A percentile compares a stretch with the other conserved stretches of the same genome.
phyloP scores from a whole-genome alignment of 1,140 invertebrate species.

The Pseudomyrmex sp. region DNA sequence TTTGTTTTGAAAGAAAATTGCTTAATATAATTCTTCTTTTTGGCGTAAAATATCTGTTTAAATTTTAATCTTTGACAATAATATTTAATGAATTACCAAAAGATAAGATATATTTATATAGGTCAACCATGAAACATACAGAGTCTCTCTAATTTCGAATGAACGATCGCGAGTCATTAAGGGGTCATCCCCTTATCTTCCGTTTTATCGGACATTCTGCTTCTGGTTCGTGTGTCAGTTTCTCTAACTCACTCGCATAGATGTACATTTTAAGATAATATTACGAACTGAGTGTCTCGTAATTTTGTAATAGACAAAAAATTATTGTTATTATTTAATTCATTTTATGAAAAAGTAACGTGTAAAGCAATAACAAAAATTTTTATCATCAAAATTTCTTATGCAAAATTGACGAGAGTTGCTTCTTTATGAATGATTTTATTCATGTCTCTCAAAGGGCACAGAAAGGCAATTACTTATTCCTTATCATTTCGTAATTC shows the following conservation, averaged over 20 bases:
- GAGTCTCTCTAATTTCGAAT: conserved; percentile 56
- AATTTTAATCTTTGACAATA: background rate
- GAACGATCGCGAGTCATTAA: conserved; percentile 68
- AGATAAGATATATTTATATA: conserved; percentile 46
- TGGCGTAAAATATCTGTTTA: background rate
- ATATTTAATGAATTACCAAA: conserved; percentile 8
- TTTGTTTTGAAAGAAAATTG: background rate
- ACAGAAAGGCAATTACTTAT: conserved; percentile 18
- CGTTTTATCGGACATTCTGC: conserved; percentile 63
- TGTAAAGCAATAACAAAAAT: background rate
- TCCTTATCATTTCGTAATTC: conserved; percentile 49
- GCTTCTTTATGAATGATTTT: conserved; percentile 38
- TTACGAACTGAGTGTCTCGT: background rate
- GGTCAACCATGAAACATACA: conserved; percentile 36
- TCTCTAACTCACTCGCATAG: conserved; percentile 56
- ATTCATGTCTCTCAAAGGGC: conserved; percentile 34
- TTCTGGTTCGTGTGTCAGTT: conserved; percentile 57
- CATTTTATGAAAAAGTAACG: too few relatives aligned
- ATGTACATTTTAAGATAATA: background rate
- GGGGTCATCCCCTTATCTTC: conserved; percentile 72
- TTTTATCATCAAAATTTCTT: conserved; percentile 3
- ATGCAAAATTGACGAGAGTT: conserved; percentile 35
- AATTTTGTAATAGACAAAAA: background rate
- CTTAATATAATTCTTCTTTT: background rate
- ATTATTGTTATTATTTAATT: background rate